These are phyloP conservation scores for Cyprinodon diabolis DNA, from an alignment of 2,797 vertebrate genomes.

Conservation along the genomic window DNA sequence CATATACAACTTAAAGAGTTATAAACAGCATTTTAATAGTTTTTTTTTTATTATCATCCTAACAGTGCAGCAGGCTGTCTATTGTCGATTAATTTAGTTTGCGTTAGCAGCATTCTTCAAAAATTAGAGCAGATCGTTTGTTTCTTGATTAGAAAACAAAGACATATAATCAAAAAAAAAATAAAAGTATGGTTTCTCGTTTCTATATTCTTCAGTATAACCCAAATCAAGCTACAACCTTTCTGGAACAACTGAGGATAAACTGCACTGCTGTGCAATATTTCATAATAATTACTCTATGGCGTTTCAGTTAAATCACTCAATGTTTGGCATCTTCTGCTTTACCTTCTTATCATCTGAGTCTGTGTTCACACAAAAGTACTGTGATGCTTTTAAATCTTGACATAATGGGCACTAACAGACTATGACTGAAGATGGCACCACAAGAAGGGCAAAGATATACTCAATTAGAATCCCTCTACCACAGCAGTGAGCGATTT, in stretches of 20 bases:
- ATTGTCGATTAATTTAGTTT: background rate
- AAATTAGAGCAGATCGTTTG: slow-evolving; percentile 18
- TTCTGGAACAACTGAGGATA: slow-evolving; percentile 28
- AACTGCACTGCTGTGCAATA: slow-evolving; percentile 11
- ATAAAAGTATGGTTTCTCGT: slow-evolving; percentile 13
- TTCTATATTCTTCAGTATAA: slow-evolving; percentile 17
- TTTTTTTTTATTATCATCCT: background rate
- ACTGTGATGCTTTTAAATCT: slow-evolving; percentile 32
- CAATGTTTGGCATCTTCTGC: slow-evolving; percentile 15
- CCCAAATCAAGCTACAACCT: slow-evolving; percentile 11
- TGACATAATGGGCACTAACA: slow-evolving; percentile 27
- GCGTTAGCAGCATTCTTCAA: background rate
- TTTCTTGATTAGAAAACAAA: background rate
- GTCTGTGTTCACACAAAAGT: slow-evolving; percentile 32
- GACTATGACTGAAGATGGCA: slow-evolving; percentile 46
- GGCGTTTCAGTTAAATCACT: slow-evolving; percentile 23
- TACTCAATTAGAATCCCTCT: slow-evolving; percentile 63
- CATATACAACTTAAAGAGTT: no score
- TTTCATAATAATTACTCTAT: slow-evolving; percentile 17
- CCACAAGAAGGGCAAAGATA: slow-evolving; percentile 40
- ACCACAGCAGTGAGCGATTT: slow-evolving; percentile 49
- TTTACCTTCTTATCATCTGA: slow-evolving; percentile 14
- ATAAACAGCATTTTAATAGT: background rate
- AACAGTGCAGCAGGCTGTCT: background rate
- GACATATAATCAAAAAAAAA: slow-evolving; percentile 7